phyloP scores from a whole-genome alignment of 2,888 invertebrate species.

The Aelia acuminata region DNA sequence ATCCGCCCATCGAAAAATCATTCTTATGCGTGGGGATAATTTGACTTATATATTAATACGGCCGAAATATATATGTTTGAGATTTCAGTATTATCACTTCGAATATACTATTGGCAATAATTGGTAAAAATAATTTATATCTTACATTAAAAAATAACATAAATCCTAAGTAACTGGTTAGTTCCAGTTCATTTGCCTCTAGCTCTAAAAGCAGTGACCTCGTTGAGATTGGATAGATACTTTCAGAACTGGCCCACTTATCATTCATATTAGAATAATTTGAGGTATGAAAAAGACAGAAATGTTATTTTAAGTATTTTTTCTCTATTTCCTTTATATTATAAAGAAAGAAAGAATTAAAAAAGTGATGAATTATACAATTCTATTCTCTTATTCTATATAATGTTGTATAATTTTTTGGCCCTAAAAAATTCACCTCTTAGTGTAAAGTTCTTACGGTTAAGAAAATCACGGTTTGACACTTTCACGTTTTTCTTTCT shows the following conservation, averaged over 20 bases:
- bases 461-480: no score
- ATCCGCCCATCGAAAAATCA: no score
- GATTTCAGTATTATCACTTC: background rate
- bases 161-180: background rate
- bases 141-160: background rate
- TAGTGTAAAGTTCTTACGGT: no score
- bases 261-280: background rate
- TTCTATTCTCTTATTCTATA: no score
- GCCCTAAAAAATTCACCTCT: no score
- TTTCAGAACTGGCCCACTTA: constrained; percentile 34
- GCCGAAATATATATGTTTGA: background rate
- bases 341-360: no score
- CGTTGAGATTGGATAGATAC: constrained; percentile 26
- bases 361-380: no score
- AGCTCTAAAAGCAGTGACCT: constrained; percentile 5
- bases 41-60: no score
- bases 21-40: no score
- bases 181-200: constrained; percentile 21
- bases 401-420: no score
- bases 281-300: background rate
- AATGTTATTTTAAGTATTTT: background rate
- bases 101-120: background rate
- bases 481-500: no score
- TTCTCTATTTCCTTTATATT: no score
- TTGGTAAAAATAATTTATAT: background rate